Percentiles rank a stretch among this genome's conserved stretches.
These are phyloP conservation scores for Papilio polyxenes DNA, from an alignment of 1,140 invertebrate species.

Conservation along the genomic window DNA sequence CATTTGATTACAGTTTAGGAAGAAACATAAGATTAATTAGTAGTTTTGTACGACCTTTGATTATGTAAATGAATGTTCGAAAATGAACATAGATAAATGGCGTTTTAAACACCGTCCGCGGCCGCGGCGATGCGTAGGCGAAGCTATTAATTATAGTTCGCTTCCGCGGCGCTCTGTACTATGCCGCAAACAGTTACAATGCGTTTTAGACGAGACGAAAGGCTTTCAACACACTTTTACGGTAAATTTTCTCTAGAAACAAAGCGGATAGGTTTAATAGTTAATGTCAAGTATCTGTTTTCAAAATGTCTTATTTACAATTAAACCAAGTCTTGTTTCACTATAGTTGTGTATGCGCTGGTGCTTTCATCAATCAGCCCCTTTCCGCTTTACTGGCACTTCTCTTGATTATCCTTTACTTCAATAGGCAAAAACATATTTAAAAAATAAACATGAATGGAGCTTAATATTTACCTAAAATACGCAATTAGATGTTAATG, in stretches of 20 bases:
- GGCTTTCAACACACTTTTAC: too few species aligned
- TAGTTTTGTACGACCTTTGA: slow-evolving; percentile 30
- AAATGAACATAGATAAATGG: slow-evolving; percentile 44
- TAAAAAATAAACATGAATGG: not conserved
- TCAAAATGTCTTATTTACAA: too few species aligned
- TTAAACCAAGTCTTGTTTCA: too few species aligned
- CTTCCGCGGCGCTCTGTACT: slow-evolving; percentile 55
- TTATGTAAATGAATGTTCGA: slow-evolving; percentile 28
- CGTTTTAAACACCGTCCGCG: slow-evolving; percentile 49
- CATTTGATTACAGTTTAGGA: not conserved
- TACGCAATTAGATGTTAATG: not conserved
- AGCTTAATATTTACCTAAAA: not conserved
- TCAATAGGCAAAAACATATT: too few species aligned
- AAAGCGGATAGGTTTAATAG: too few species aligned
- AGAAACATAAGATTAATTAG: slow-evolving; percentile 7
- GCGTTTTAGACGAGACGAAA: too few species aligned
- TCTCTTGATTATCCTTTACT: too few species aligned
- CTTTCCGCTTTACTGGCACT: too few species aligned
- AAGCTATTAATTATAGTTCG: slow-evolving; percentile 57
- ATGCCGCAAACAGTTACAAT: not conserved
- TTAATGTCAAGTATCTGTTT: too few species aligned
- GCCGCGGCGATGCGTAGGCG: slow-evolving; percentile 54
- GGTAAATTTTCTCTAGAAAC: too few species aligned
- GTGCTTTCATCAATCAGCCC: too few species aligned
- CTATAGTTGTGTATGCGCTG: too few species aligned